Evolutionary conservation across 2,113 vertebrate genomes (phyloP).

Genomic region (Urocitellus parryii): DNA sequence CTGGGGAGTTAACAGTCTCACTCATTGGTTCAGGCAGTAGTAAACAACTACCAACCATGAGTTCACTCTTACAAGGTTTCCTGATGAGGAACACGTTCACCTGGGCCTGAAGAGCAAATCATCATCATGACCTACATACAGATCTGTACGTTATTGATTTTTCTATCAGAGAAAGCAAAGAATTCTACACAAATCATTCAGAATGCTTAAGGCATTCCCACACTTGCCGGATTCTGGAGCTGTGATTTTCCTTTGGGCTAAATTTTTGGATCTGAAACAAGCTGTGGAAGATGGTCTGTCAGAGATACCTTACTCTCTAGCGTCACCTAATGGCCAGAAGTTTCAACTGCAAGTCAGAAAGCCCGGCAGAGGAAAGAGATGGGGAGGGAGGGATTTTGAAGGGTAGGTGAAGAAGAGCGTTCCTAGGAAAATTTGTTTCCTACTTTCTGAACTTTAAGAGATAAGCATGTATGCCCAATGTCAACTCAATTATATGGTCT

Average conservation of each 20-base stretch:
- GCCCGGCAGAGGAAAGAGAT: rapidly evolving
- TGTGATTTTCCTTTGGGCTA: neutral
- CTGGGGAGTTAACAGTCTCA: neutral
- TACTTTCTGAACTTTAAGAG: neutral
- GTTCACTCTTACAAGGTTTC: too few relatives aligned
- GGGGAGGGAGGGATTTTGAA: neutral
- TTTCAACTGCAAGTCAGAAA: neutral
- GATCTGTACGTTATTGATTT: neutral
- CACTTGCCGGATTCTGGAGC: neutral
- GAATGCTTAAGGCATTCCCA: neutral
- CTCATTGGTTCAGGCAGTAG: neutral
- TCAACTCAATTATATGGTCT: too few relatives aligned
- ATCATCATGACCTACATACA: neutral
- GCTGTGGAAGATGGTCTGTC: neutral
- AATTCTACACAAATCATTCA: neutral
- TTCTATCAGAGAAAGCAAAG: neutral
- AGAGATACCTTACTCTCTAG: neutral
- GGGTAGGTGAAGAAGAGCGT: neutral
- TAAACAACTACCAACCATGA: neutral
- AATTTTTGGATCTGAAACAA: neutral
- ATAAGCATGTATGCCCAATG: rapidly evolving
- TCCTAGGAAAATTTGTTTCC: neutral
- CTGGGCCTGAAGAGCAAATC: neutral
- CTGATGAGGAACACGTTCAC: neutral
- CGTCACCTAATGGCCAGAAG: conserved; percentile 19